These are phyloP conservation scores for Plagodis pulveraria DNA, from an alignment of 2,888 invertebrate species.

Conservation along the genomic window DNA sequence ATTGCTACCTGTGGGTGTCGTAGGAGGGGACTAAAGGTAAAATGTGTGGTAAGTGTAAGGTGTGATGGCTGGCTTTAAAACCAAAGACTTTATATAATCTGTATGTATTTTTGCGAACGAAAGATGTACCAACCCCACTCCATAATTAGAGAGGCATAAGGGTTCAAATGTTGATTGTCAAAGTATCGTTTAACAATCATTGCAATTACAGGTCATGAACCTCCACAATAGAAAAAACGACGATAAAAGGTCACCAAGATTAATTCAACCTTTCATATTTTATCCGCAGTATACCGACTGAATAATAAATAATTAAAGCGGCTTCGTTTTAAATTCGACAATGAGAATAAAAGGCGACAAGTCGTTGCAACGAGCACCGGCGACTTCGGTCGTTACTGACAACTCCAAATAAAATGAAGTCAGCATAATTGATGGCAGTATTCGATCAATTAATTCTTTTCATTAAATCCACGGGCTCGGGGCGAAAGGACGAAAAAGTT, in stretches of 20 bases:
- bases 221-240: slow-evolving; percentile 6
- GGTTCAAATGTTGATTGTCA: too few species aligned
- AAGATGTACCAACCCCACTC: too few species aligned
- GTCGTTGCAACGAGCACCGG: slow-evolving; percentile 21
- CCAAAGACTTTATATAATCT: too few species aligned
- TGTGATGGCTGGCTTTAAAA: too few species aligned
- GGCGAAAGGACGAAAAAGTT: slow-evolving; percentile 3
- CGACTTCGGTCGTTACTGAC: slow-evolving; percentile 26
- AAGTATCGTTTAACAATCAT: too few species aligned
- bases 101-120: too few species aligned
- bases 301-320: slow-evolving; percentile 28
- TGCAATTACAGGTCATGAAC: too few species aligned
- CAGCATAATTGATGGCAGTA: slow-evolving; percentile 55
- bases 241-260: slow-evolving; percentile 1
- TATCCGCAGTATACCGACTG: slow-evolving; percentile 18
- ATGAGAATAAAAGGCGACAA: slow-evolving; percentile 35
- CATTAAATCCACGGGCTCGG: slow-evolving; percentile 51
- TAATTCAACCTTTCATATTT: slow-evolving; percentile 27
- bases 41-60: too few species aligned
- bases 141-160: too few species aligned
- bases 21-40: too few species aligned
- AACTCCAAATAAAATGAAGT: slow-evolving; percentile 52
- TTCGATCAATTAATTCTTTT: slow-evolving; percentile 56
- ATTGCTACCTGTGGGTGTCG: too few species aligned
- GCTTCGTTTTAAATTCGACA: slow-evolving; percentile 30